Evolutionary conservation across 2,888 invertebrate species (phyloP), one percentile per base, ranked within the genome.

Genomic region (Choreutis nemorana): DNA sequence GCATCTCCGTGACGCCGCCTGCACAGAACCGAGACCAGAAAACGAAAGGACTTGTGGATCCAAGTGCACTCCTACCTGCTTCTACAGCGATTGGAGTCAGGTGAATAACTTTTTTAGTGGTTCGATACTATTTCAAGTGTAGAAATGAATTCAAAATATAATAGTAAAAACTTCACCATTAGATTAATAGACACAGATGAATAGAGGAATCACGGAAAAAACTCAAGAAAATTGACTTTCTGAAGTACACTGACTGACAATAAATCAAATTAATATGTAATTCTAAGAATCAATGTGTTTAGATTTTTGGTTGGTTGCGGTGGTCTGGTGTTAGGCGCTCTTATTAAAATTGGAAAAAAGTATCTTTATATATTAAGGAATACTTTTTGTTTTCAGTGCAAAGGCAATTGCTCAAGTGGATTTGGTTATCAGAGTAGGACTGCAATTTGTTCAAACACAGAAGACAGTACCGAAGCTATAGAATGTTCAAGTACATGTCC

Each of bases 21-120:
- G 86, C 59, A 73, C 80, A 11, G 58, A 64, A 0, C 52, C 81
- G 2, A 86, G 82, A 50, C 95, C 94, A 0, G 68, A 75, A n/a
- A 67, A 70, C 1, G 80, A 85, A 45, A 82, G 85, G 47, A 65
- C 79, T 14, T 95, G 94, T 72, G 52, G 68, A 39, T 36, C 51
- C 41, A 50, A 65, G 3, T 91, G 91, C 50, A 60, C 66, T 1
- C 79, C 89, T 0, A 77, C 82, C 37, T 91, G 91, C 91, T 89
- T 84, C 55, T 82, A 79, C 35, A 87, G 89, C 23, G 87, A 89
- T 39, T 91, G 91, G 91, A 77, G 82, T 15, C 78, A 84, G 82
- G 87, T 87, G 9, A 39, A 66, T 50, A 12, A 9, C 12, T 10
- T 22, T 28, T 30, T n/a, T n/a, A n/a, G n/a, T n/a, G n/a, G n/a